Conservation (phyloP, 2,888 invertebrate genomes). For the Desoria tigrina region DNA sequence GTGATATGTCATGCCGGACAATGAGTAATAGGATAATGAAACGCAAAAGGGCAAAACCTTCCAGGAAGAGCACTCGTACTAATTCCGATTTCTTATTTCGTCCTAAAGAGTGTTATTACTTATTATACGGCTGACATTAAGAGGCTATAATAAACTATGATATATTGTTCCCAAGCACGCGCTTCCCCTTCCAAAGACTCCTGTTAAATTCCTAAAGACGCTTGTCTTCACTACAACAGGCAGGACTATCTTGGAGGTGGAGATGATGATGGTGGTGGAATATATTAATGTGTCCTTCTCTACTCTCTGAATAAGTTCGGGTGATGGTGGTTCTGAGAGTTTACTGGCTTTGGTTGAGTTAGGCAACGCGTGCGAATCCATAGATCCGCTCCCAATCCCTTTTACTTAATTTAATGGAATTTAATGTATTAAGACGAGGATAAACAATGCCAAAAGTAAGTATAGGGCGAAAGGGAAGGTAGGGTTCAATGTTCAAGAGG, state of each 20-base stretch:
- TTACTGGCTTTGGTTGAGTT: too few relatives aligned
- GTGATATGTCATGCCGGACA: slow-evolving; percentile 8
- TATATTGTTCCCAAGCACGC: slow-evolving; percentile 13
- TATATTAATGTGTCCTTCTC: background rate
- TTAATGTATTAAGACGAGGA: slow-evolving; percentile 12
- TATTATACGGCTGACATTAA: slow-evolving; percentile 39
- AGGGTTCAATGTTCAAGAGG: background rate
- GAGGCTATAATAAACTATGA: slow-evolving; percentile 30
- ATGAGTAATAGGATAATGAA: slow-evolving; percentile 20
- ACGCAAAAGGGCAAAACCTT: background rate
- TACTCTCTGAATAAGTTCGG: background rate
- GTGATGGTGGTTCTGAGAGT: too few relatives aligned
- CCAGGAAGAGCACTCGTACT: slow-evolving; percentile 8
- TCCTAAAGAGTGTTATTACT: slow-evolving; percentile 16
- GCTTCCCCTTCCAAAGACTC: background rate
- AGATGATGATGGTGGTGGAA: too few relatives aligned
- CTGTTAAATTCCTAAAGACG: background rate
- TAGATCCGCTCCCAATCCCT: too few relatives aligned
- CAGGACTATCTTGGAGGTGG: too few relatives aligned
- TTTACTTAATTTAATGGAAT: slow-evolving; percentile 3
- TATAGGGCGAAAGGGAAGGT: background rate
- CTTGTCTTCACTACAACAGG: too few relatives aligned
- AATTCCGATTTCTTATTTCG: slow-evolving; percentile 24
- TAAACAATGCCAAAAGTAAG: slow-evolving; percentile 8
- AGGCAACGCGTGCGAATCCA: too few relatives aligned